These are phyloP conservation scores for Procambarus virginalis DNA, from an alignment of 1,140 invertebrate genomes.

Conservation along the genomic window DNA sequence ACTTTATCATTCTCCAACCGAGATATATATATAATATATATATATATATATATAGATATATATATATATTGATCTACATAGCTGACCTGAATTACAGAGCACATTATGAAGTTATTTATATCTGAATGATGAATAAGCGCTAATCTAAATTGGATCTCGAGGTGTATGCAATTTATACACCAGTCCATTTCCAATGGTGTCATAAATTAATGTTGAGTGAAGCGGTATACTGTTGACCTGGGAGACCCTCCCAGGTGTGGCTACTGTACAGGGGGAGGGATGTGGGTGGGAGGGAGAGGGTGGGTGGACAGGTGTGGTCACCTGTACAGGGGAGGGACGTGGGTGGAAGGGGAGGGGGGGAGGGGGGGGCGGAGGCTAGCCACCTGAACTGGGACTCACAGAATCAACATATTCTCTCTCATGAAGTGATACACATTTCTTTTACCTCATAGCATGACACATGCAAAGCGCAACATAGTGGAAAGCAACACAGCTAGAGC, in stretches of 20 bases:
- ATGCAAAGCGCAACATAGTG: no score
- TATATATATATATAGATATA: no score
- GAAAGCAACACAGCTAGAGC: no score
- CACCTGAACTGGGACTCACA: no score
- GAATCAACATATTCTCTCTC: no score
- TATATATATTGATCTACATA: no score
- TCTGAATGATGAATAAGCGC: slow-evolving; percentile 31
- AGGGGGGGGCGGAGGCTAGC: slow-evolving; percentile 7
- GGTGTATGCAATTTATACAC: slow-evolving; percentile 4
- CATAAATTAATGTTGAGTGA: slow-evolving; percentile 11
- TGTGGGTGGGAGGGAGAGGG: background rate
- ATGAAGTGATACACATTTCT: no score
- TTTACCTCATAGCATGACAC: no score
- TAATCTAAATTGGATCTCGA: slow-evolving; percentile 43
- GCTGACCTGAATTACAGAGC: background rate
- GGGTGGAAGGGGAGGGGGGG: background rate
- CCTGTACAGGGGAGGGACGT: no score
- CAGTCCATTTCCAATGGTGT: slow-evolving; percentile 27
- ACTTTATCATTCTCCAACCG: slow-evolving; percentile 7
- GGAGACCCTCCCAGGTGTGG: no score
- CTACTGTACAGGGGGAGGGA: no score
- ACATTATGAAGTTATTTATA: background rate
- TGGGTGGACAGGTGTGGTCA: background rate
- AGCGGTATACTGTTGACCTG: background rate
- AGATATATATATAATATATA: no score